Evolutionary conservation across 2,797 vertebrate species (phyloP), one percentile per base, ranked within the genome.

Genomic region (Crenichthys baileyi): DNA sequence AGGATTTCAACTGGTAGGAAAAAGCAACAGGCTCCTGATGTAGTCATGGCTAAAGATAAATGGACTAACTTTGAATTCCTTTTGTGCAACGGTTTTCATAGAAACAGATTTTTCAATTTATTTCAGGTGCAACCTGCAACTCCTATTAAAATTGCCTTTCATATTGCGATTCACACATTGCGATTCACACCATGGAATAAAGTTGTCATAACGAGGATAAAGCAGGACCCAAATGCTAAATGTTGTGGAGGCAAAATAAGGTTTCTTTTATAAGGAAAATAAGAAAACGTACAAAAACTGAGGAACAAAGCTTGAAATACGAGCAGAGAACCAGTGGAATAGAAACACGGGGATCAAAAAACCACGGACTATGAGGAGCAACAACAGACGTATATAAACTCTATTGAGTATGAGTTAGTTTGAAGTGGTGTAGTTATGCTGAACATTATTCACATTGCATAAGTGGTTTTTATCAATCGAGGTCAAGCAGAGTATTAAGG

Each of bases 1-100:
- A 70, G 48, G 87, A 87, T 56, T 76, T 82, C 77, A 74, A 20
- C 41, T 58, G 8, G 11, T 20, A 0, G 75, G 68, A 13, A 72
- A 82, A 73, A 50, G 18, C 55, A 41, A 36, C 18, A 65, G 51
- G 67, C 36, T 41, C 20, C 4, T 22, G 41, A 36, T 24, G 63
- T 41, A 24, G 63, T 41, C 20, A 24, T 67, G 63, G 24, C 71
- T 46, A n/a, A 48, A 58, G 61, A 79, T 24, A 44, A 79, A 5
- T n/a, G 63, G 18, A 44, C 29, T 76, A 61, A 90, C 83, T 78
- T 80, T 50, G 51, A 77, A 86, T 76, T 71, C 48, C 80, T 78
- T 29, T 39, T 60, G 20, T 26, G 31, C 70, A 72, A 65, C 15
- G 15, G 13, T n/a, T 78, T 71, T 67, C n/a, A 76, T 79, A 26